Evolutionary conservation across 2,888 invertebrate species (phyloP), one percentile per base, ranked within the genome.

Genomic region (Drosophila meridiana): DNA sequence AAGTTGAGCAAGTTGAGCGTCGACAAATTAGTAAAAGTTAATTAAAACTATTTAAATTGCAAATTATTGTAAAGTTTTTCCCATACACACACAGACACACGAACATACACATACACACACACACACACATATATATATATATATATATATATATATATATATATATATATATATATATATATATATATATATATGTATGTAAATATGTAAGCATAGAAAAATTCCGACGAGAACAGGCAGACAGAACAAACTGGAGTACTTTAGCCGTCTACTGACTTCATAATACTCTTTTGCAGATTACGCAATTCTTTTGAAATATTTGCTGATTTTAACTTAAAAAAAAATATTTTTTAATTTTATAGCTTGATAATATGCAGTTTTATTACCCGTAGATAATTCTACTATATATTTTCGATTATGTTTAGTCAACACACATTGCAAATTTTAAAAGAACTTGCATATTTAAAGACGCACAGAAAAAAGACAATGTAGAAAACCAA

Each of bases 41-140:
- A 90, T 90, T 89, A 90, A 88, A 90, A 90, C 82, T 89, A 89
- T 88, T 90, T 88, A 86, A 88, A 88, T 89, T 88, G 90, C 88
- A 88, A 88, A 90, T 90, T 88, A 83, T 88, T 90, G 83, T 76
- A 83, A 83, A 82, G 78, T 87, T 89, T 87, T 78, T 70, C 73
- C 70, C 73, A 72, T 70, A 83, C 64, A 53, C 58, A 63, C 62
- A 53, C 56, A 38, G 40, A 20, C 20, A 20, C 20, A 20, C 20
- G 20, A 20, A 20, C 20, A 20, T 20, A 20, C 20, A 20, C 20
- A 20, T 20, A 20, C 20, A 20, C 20, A 20, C 20, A 20, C 20
- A 20, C 20, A 20, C 20, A 20, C 20, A 20, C 1, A n/a, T 30
- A 40, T n/a, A 40, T 40, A 38, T 40, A 70, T 20, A 30, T 36